phyloP scores from a whole-genome alignment of 1,140 invertebrate species.

The Lordiphosa clarofinis region DNA sequence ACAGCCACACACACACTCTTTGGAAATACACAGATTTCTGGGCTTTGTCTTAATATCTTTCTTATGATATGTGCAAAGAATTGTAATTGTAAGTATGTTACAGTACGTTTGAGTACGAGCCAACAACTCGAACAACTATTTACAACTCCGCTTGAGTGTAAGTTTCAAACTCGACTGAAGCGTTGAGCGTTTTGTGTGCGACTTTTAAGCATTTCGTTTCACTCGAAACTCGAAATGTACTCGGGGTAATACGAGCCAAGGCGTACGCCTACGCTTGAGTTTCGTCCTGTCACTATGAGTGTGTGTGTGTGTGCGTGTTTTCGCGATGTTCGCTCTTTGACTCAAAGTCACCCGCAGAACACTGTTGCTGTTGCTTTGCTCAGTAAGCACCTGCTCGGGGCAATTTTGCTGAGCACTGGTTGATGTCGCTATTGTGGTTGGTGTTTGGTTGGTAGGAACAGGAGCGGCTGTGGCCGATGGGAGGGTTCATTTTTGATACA shows the following conservation, averaged over 20 bases:
- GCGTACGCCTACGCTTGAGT: constrained; percentile 29
- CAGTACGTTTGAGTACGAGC: constrained; percentile 79
- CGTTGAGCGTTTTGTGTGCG: constrained; percentile 53
- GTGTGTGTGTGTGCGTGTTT: constrained; percentile 1
- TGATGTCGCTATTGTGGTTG: constrained; percentile 18
- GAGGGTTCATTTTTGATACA: too few species aligned
- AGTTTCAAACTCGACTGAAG: constrained; percentile 80
- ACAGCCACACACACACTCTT: neutral
- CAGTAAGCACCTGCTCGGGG: constrained; percentile 28
- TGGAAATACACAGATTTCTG: too few species aligned
- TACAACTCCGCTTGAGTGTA: constrained; percentile 79
- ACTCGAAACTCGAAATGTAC: constrained; percentile 15
- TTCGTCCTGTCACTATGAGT: constrained; percentile 5
- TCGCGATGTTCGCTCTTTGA: constrained; percentile 26
- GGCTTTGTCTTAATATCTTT: constrained; percentile 8
- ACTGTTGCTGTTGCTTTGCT: neutral
- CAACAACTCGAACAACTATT: constrained; percentile 79
- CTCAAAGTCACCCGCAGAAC: constrained; percentile 30
- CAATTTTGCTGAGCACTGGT: constrained; percentile 6
- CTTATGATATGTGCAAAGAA: constrained; percentile 8
- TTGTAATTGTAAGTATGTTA: constrained; percentile 34
- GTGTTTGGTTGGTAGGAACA: constrained; percentile 9
- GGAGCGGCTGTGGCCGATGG: constrained; percentile 18
- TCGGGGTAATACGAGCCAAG: too few species aligned
- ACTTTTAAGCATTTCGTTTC: constrained; percentile 51